These are phyloP conservation scores for Melanostigma gelatinosum DNA, from an alignment of 2,113 vertebrate genomes.

Conservation along the genomic window DNA sequence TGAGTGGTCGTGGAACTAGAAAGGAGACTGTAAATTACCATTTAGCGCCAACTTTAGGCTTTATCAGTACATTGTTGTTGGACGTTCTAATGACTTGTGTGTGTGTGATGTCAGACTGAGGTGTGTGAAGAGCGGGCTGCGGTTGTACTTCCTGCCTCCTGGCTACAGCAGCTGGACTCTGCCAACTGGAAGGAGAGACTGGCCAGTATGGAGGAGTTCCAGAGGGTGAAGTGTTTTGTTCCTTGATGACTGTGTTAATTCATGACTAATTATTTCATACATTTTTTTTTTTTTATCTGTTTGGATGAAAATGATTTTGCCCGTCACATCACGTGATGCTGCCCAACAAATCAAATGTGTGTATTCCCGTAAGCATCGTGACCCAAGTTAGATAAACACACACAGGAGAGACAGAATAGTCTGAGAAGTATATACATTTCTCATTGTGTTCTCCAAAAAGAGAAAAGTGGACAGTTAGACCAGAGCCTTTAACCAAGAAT, in stretches of 20 bases:
- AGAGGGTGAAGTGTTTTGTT: constrained; percentile 84
- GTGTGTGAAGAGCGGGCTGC: constrained; percentile 94
- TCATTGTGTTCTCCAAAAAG: no score
- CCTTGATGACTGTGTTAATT: not conserved
- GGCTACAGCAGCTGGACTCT: constrained; percentile 93
- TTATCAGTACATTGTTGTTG: not conserved
- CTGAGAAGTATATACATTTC: no score
- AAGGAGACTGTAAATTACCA: no score
- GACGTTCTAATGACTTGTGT: not conserved
- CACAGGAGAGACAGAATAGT: no score
- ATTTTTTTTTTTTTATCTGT: not conserved
- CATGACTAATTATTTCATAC: not conserved
- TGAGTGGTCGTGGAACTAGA: no score
- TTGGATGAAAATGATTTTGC: not conserved
- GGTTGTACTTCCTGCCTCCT: constrained; percentile 90
- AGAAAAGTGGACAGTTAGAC: no score
- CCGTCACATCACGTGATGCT: not conserved
- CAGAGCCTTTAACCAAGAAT: no score
- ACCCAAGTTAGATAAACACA: no score
- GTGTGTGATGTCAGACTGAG: constrained; percentile 84
- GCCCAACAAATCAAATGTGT: no score
- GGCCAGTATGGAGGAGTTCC: constrained; percentile 98
- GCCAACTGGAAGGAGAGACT: constrained; percentile 98
- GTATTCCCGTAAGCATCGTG: no score
- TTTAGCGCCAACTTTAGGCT: not conserved